Evolutionary conservation across 2,797 vertebrate species (phyloP), one percentile per base, ranked within the genome.

Genomic region (Phoeniculus purpureus): DNA sequence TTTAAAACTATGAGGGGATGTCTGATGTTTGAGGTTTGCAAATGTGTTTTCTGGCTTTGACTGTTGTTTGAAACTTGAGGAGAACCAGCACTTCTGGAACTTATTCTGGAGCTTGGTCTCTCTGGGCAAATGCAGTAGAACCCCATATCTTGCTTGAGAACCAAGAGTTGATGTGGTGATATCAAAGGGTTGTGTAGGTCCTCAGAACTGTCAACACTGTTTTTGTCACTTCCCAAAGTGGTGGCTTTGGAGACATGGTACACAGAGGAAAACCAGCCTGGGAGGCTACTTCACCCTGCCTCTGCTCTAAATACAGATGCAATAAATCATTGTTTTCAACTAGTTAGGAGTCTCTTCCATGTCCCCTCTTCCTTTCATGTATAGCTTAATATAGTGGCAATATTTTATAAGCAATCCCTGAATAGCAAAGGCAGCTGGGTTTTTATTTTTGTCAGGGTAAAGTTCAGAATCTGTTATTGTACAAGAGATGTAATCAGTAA

Each of bases 241-340:
- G 14, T 58, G 52, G 6, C 70, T 81, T 77, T 76, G 26, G 59
- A 81, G 21, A 12, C 3, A 1, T 4, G 2, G 18, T 72, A 45
- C 26, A n/a, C 18, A 19, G 23, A 51, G 86, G 62, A 55, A 6
- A 37, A 50, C 6, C 5, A 51, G n/a, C 48, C 52, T 0, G 0
- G 19, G 60, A 73, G 55, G 16, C 22, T 70, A 51, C 66, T 89
- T 51, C 73, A 64, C 12, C 12, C 16, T 51, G n/a, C 51, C 52
- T 54, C 51, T 77, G 56, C 73, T 64, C 34, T 84, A 59, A 70
- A 31, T 29, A 72, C 67, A 81, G 67, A 15, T 2, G 5, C 9
- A 32, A 15, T 68, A n/a, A 67, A 71, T 64, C 59, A 54, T 13
- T 89, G 40, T 54, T 92, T 83, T 55, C 58, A 51, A 52, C 26